Evolutionary conservation across 2,888 invertebrate genomes (phyloP).

Genomic region (Xestia xanthographa): DNA sequence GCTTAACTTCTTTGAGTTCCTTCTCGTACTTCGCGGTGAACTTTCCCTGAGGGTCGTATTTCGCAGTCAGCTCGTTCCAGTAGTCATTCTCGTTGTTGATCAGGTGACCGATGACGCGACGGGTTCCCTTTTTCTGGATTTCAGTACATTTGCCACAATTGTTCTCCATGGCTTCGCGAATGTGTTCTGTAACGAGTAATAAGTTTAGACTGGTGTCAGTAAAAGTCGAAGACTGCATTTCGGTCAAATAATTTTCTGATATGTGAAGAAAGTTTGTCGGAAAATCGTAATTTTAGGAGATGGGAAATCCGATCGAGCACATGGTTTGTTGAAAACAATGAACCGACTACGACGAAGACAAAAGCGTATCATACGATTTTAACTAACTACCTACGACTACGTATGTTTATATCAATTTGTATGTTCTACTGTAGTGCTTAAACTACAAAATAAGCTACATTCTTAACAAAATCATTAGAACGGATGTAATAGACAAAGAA

Average conservation of each 20-base stretch:
- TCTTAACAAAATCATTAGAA: background rate
- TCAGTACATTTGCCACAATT: slow-evolving; percentile 76
- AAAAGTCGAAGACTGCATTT: background rate
- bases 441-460: background rate
- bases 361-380: background rate
- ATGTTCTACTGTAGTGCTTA: background rate
- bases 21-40: slow-evolving; percentile 79
- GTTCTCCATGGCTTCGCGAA: slow-evolving; percentile 77
- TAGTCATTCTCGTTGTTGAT: slow-evolving; percentile 77
- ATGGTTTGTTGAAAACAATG: background rate
- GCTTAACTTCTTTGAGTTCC: slow-evolving; percentile 72
- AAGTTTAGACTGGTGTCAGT: background rate
- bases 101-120: slow-evolving; percentile 74
- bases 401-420: background rate
- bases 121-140: slow-evolving; percentile 71
- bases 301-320: background rate
- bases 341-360: background rate
- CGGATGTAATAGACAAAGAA: background rate
- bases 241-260: background rate
- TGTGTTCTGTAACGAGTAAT: slow-evolving; percentile 72
- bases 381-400: background rate
- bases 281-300: background rate
- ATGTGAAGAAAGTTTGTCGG: background rate
- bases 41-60: slow-evolving; percentile 81
- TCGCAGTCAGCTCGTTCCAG: slow-evolving; percentile 79